Base-by-base conservation (phyloP, 1,140 invertebrate species). In the Ceratosolen solmsi region DNA sequence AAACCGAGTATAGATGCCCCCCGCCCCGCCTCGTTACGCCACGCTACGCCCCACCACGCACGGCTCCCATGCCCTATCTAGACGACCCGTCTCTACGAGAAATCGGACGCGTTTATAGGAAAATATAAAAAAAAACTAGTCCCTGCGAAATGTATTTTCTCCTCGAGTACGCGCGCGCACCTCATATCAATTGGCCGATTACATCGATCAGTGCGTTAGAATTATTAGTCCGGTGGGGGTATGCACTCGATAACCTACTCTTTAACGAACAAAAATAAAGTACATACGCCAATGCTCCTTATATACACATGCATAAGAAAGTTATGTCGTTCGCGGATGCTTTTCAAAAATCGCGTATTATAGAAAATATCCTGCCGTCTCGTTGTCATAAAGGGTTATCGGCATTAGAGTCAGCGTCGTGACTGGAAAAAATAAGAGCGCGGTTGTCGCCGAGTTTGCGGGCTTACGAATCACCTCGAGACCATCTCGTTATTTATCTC, bases 331-430 rank as follows among this genome's bases (percentile, higher is more conserved):
- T 11, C 22, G 1, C 22, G 22, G 63, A 60, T n/a, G 49, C 46
- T 36, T 68, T 63, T 51, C 8, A 11, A 63, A 17, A 63, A 49
- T 38, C 25, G 27, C 20, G 33, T 79, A 79, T 70, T 70, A 71
- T 71, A 71, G 49, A 79, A 79, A 79, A 79, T 79, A 79, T 58
- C 49, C 65, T 71, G 70, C 65, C 68, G 54, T 58, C 36, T 49
- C 71, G 51, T 78, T 22, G 15, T 30, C 60, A 33, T 41, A 70
- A 70, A 9, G n/a, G 63, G 13, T 20, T 49, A 49, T 68, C 49
- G 51, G 27, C 20, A 54, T 71, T 38, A 11, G 30, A 38, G 4
- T 25, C 46, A 9, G 38, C n/a, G 9, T 68, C 60, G 75, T 60
- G 60, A 51, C 74, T 76, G 74, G 25, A 76, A 76, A n/a, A 76